phyloP scores from a whole-genome alignment of 2,113 vertebrate genomes.

The Gopherus flavomarginatus region DNA sequence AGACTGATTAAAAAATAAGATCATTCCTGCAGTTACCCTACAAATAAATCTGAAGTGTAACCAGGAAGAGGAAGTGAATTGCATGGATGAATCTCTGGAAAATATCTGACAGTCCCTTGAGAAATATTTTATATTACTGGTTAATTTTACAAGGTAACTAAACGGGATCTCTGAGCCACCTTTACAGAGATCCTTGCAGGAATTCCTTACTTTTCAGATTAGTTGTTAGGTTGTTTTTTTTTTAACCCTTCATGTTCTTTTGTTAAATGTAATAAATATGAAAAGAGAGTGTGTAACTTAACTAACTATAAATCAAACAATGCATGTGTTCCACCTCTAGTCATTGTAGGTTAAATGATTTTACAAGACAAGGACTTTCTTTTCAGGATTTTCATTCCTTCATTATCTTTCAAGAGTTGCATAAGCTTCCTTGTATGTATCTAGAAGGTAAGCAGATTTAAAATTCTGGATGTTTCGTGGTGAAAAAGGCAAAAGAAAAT shows the following conservation, averaged over 20 bases:
- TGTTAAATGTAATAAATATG: not conserved
- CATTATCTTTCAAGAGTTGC: not conserved
- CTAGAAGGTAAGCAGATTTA: not conserved
- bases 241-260: not conserved
- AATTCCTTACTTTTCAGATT: not conserved
- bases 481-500: not conserved
- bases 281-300: not conserved
- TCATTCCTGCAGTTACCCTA: not conserved
- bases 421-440: not conserved
- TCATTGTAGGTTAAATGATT: not conserved
- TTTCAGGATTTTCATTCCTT: not conserved
- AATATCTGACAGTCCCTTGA: not conserved
- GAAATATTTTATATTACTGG: not conserved
- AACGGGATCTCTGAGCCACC: not conserved
- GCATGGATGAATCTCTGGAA: not conserved
- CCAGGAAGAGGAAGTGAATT: not conserved
- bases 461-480: not conserved
- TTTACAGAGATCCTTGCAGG: not conserved
- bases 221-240: not conserved
- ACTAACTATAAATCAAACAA: not conserved
- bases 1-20: not conserved
- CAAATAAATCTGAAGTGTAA: accelerated
- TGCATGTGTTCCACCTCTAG: not conserved
- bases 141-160: not conserved
- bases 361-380: not conserved